Conservation (phyloP, 1,140 invertebrate genomes). For the Latrodectus geometricus region DNA sequence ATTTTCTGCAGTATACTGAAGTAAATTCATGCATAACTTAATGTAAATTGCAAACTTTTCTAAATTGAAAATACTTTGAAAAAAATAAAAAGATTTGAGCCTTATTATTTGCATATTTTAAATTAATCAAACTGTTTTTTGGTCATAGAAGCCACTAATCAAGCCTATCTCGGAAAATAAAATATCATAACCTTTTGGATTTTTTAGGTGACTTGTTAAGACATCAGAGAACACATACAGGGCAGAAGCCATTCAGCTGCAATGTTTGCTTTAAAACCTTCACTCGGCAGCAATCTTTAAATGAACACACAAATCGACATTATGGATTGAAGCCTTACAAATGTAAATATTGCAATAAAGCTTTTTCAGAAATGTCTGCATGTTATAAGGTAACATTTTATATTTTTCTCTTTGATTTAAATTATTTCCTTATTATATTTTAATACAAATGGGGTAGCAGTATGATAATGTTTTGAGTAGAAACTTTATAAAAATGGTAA, state of each 20-base stretch:
- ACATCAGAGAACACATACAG: conserved; percentile 69
- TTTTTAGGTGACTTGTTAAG: conserved; percentile 66
- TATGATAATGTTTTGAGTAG: too few relatives aligned
- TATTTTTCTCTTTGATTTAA: background rate
- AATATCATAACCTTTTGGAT: conserved; percentile 1
- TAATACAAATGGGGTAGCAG: too few relatives aligned
- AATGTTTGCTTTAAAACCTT: conserved; percentile 68
- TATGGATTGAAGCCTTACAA: conserved; percentile 68
- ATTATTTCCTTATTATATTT: too few relatives aligned
- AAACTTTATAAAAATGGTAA: too few relatives aligned
- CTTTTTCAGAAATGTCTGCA: conserved; percentile 68
- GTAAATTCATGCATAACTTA: too few relatives aligned
- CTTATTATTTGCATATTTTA: background rate
- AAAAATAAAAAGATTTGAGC: background rate
- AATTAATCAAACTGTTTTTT: background rate
- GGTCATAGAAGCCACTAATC: background rate
- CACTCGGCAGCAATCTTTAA: conserved; percentile 66
- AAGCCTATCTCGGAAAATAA: background rate
- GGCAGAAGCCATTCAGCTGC: conserved; percentile 70
- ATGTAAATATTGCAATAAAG: conserved; percentile 68
- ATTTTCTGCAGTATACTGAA: too few relatives aligned
- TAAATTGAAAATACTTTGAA: background rate
- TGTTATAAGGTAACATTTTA: conserved; percentile 65
- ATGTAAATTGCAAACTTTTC: background rate
- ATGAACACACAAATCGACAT: conserved; percentile 66